Percentiles rank a stretch among this genome's conserved stretches.
phyloP scores from a whole-genome alignment of 1,140 invertebrate species.

The Drosophila pachea region DNA sequence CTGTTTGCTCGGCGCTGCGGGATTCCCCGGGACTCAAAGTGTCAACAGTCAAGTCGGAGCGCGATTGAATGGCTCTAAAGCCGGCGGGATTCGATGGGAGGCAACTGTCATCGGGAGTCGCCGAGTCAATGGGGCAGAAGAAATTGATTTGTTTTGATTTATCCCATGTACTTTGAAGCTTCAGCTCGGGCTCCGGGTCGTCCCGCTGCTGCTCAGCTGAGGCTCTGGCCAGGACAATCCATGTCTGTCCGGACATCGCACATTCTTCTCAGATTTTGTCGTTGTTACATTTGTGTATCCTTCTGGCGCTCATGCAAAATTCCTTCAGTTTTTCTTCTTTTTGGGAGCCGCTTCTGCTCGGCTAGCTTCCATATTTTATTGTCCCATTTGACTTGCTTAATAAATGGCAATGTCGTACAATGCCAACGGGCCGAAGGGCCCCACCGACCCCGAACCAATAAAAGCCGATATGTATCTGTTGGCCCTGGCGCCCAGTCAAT shows the following conservation, averaged over 20 bases:
- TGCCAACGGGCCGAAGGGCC: conserved; percentile 17
- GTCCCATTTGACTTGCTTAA: conserved; percentile 51
- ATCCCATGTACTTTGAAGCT: conserved; percentile 35
- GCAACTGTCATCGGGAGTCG: conserved; percentile 49
- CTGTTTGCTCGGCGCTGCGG: conserved; percentile 24
- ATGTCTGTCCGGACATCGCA: conserved; percentile 4
- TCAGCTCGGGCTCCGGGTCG: not conserved
- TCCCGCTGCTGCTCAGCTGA: not conserved
- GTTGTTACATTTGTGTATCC: conserved; percentile 8
- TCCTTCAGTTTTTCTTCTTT: conserved; percentile 25
- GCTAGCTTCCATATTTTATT: conserved; percentile 48
- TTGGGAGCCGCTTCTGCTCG: conserved; percentile 1
- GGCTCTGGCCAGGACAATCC: not conserved
- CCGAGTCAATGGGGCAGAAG: conserved; percentile 55
- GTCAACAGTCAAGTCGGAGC: conserved; percentile 23
- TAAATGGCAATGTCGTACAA: conserved; percentile 47
- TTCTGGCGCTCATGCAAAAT: conserved; percentile 44
- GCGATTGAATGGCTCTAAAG: conserved; percentile 19
- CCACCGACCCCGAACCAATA: conserved; percentile 38
- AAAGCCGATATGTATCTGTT: conserved; percentile 54
- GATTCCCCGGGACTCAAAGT: conserved; percentile 2
- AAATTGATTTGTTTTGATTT: conserved; percentile 66
- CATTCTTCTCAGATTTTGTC: conserved; percentile 37
- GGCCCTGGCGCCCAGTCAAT: conserved; percentile 33
- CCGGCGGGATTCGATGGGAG: conserved; percentile 17